A percentile compares a stretch with the other conserved stretches of the same genome.
Conservation (phyloP, 1,140 invertebrate species). For the Drosophila pruinosa region DNA sequence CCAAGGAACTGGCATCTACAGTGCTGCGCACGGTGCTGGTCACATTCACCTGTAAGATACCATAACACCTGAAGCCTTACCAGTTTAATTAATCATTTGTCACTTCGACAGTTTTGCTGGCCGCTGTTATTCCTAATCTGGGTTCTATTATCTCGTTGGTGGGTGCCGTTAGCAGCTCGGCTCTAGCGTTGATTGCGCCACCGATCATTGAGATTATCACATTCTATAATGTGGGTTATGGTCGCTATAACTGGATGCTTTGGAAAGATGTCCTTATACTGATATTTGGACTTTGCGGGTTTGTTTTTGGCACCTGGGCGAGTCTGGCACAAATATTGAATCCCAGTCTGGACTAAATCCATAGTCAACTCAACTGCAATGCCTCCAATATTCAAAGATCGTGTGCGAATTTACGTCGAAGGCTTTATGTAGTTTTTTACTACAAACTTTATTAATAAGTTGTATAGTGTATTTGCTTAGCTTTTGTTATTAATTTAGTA, state of each 20-base stretch:
- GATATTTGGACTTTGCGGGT: slow-evolving; percentile 89
- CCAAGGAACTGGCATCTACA: slow-evolving; percentile 87
- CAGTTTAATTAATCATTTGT: slow-evolving; percentile 51
- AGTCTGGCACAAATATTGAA: slow-evolving; percentile 88
- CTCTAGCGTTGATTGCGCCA: slow-evolving; percentile 95
- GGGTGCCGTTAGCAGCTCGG: slow-evolving; percentile 94
- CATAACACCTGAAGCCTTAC: neutral
- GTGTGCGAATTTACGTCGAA: slow-evolving; percentile 72
- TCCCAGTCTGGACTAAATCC: slow-evolving; percentile 51
- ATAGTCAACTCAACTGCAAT: neutral
- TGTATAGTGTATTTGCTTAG: slow-evolving; percentile 35
- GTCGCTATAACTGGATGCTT: slow-evolving; percentile 85
- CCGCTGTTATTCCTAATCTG: slow-evolving; percentile 92
- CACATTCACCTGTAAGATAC: slow-evolving; percentile 89
- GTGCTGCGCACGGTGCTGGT: slow-evolving; percentile 88
- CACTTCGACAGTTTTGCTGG: slow-evolving; percentile 88
- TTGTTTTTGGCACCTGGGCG: slow-evolving; percentile 90
- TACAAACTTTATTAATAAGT: slow-evolving; percentile 34
- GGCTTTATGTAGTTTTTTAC: slow-evolving; percentile 63
- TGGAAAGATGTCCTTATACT: slow-evolving; percentile 90
- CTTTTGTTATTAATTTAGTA: slow-evolving; percentile 22
- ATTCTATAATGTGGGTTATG: slow-evolving; percentile 87
- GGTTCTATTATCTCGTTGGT: slow-evolving; percentile 95
- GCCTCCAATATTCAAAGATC: slow-evolving; percentile 8
- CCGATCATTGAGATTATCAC: slow-evolving; percentile 95